Percentiles rank a stretch among this genome's conserved stretches.
phyloP scores from a whole-genome alignment of 1,140 invertebrate species.

The Chlorops oryzae region DNA sequence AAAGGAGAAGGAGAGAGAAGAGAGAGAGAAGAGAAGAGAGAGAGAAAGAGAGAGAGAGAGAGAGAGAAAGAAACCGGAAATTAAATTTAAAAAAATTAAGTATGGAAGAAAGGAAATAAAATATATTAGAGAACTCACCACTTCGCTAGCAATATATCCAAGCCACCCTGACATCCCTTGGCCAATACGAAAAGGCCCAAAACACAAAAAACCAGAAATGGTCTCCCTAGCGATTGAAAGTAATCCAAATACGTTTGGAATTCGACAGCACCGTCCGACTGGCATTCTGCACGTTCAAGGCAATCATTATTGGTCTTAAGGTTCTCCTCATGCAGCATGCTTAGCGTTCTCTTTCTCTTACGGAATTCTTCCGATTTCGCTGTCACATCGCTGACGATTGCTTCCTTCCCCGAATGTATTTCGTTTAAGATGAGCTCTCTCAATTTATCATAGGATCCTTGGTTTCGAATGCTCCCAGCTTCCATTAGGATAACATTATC shows the following conservation, averaged over 20 bases:
- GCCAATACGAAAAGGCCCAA: slow-evolving; percentile 58
- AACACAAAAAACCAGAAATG: slow-evolving; percentile 54
- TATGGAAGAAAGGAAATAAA: not conserved
- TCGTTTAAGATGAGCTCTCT: slow-evolving; percentile 43
- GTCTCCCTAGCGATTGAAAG: slow-evolving; percentile 61
- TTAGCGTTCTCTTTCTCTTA: slow-evolving; percentile 49
- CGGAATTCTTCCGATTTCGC: slow-evolving; percentile 43
- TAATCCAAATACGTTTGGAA: slow-evolving; percentile 61
- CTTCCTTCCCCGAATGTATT: slow-evolving; percentile 24
- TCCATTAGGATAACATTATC: slow-evolving; percentile 66
- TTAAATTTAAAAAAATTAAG: not conserved
- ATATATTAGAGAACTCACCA: slow-evolving; percentile 51
- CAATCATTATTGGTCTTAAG: slow-evolving; percentile 18
- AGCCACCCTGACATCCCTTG: slow-evolving; percentile 61
- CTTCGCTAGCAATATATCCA: slow-evolving; percentile 71
- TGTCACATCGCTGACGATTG: slow-evolving; percentile 37
- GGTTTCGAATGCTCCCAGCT: slow-evolving; percentile 55
- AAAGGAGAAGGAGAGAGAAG: too few species aligned
- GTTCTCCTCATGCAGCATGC: slow-evolving; percentile 69
- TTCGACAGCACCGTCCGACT: slow-evolving; percentile 46
- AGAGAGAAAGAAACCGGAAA: not conserved
- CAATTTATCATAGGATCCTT: slow-evolving; percentile 60
- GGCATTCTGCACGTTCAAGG: slow-evolving; percentile 45
- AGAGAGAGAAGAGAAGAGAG: too few species aligned
- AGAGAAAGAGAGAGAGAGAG: not conserved